Conservation (phyloP, 2,888 invertebrate genomes). For the Drosophila neotestacea region DNA sequence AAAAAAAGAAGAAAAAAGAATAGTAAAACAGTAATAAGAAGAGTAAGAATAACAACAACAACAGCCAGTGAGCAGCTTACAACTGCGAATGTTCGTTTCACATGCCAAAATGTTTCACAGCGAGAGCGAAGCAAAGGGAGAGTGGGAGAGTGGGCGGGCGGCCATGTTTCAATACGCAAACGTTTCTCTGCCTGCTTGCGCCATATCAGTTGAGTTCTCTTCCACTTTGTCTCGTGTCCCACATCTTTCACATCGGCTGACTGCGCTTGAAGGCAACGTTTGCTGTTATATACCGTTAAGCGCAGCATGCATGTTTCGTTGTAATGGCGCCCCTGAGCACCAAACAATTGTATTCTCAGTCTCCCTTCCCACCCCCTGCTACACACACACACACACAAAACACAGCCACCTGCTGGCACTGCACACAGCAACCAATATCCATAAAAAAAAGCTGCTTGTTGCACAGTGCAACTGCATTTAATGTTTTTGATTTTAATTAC, state of each 20-base stretch:
- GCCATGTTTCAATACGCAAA: conserved; percentile 49
- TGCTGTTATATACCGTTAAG: conserved; percentile 53
- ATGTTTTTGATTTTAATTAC: conserved; percentile 14
- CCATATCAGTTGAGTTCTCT: conserved; percentile 23
- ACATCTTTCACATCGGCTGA: conserved; percentile 45
- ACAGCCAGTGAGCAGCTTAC: conserved; percentile 27
- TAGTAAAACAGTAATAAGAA: conserved; percentile 28
- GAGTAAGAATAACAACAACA: conserved; percentile 25
- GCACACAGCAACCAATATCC: conserved; percentile 21
- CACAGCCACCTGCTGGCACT: conserved; percentile 54
- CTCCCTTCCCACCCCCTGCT: not conserved
- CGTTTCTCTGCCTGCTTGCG: conserved; percentile 25
- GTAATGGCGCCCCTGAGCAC: conserved; percentile 53
- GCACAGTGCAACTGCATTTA: conserved; percentile 30
- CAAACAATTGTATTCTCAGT: conserved; percentile 40
- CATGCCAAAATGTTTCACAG: conserved; percentile 52
- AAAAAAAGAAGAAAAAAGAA: conserved; percentile 20
- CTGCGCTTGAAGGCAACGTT: conserved; percentile 40
- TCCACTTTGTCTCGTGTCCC: conserved; percentile 52
- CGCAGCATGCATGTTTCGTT: conserved; percentile 56
- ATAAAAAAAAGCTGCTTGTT: conserved; percentile 20
- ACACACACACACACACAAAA: not conserved
- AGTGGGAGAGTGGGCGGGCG: conserved; percentile 8
- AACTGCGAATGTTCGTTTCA: conserved; percentile 48
- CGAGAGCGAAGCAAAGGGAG: not conserved